Evolutionary conservation across 2,888 invertebrate species (phyloP).

Genomic region (Phortica magna): DNA sequence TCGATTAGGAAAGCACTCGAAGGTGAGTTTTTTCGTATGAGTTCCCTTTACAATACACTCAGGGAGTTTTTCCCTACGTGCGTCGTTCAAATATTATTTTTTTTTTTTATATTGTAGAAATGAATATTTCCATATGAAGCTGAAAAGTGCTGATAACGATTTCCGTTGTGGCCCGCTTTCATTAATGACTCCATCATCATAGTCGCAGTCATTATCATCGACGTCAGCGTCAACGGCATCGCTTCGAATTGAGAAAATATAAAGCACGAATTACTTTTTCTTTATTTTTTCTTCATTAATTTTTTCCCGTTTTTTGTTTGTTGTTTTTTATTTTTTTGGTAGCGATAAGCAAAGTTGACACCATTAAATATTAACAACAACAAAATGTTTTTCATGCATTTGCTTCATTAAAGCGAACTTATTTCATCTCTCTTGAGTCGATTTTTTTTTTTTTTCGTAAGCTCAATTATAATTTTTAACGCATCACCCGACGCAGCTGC

Average conservation of each 20-base stretch:
- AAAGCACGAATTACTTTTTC: constrained; percentile 43
- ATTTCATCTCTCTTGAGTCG: constrained; percentile 7
- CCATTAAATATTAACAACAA: constrained; percentile 66
- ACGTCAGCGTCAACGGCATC: constrained; percentile 53
- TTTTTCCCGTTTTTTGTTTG: constrained; percentile 27
- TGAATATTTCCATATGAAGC: constrained; percentile 42
- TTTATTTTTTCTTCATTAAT: constrained; percentile 44
- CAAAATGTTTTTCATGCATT: constrained; percentile 41
- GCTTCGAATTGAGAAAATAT: constrained; percentile 61
- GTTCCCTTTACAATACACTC: too few relatives aligned
- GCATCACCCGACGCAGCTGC: constrained; percentile 46
- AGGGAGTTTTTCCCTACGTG: too few relatives aligned
- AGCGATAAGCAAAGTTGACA: constrained; percentile 65
- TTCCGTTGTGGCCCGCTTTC: constrained; percentile 55
- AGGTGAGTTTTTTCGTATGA: too few relatives aligned
- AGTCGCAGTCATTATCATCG: constrained; percentile 33
- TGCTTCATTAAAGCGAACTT: constrained; percentile 53
- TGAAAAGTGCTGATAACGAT: constrained; percentile 69
- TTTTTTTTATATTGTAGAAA: background rate
- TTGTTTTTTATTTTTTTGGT: constrained; percentile 46
- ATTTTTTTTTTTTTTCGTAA: background rate
- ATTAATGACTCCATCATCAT: constrained; percentile 67
- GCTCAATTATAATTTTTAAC: constrained; percentile 65
- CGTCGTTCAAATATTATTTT: too few relatives aligned
- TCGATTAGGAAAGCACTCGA: too few relatives aligned